Evolutionary conservation across 30 jellyfish, hydroid and myxozoan genomes (phyloP), one percentile per base, ranked within the genome.

Genomic region (Aurelia aurita complex sp. Pacific): DNA sequence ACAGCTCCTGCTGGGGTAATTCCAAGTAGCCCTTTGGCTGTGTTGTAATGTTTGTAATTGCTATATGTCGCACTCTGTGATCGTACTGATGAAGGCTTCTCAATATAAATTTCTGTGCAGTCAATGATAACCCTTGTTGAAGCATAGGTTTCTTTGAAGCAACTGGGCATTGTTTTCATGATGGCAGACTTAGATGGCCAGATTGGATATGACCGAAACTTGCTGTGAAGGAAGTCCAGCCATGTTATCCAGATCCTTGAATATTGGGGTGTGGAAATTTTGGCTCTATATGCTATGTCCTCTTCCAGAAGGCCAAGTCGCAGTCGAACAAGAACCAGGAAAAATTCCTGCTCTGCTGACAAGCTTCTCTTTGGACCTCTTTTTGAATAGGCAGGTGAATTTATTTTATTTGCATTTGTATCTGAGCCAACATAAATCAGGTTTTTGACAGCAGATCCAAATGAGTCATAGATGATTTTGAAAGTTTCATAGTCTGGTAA

Each of bases 191-290:
- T 60, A 2, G 69, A 60, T 2, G 69, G 69, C 69, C 32, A 60
- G 19, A 60, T 60, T 60, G 69, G 69, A 19, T 2, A 60, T 2
- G 32, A 15, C 9, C 69, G 19, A 3, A 60, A 2, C 9, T 60
- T 3, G 69, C 69, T 60, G 11, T 60, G 69, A 2, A 60, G 9
- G 11, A 60, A 60, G 69, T 60, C 69, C 32, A 60, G 11, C 69
- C 69, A 60, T 60, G 69, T 60, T 60, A 60, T 60, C 69, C 69
- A 60, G 19, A 60, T 60, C 69, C 69, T 60, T 60, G 69, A 60
- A 3, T 2, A 60, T 2, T 60, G 19, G 6, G 5, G 1, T 19
- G 4, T 2, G 5, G 69, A 60, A 2, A 60, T 60, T 60, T 3
- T 2, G 5, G 19, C 69, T 60, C 69, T 19, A 2, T 38, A 4